Conservation (phyloP, 2,888 invertebrate species). For the Entomobrya multifasciata region DNA sequence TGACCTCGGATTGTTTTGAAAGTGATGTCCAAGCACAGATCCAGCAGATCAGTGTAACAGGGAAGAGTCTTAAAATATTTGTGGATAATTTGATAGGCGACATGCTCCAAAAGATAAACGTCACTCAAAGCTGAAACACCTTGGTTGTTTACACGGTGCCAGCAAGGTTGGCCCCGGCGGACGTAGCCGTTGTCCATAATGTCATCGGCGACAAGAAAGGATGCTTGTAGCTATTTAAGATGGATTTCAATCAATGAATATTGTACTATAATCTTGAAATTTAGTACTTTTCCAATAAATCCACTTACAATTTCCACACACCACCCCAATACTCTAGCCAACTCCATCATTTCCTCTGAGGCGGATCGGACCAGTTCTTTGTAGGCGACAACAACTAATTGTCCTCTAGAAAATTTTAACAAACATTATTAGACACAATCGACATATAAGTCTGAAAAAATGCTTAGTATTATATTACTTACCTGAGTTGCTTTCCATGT, state of each 20-base stretch:
- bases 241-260: not conserved
- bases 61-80: constrained; percentile 88
- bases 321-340: constrained; percentile 95
- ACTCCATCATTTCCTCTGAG: constrained; percentile 88
- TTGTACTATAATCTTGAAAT: not conserved
- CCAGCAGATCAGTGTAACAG: constrained; percentile 89
- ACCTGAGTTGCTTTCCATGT: constrained; percentile 91
- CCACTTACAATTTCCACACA: constrained; percentile 94
- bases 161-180: constrained; percentile 94
- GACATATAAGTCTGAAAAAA: too few relatives aligned
- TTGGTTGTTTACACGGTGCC: constrained; percentile 86
- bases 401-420: constrained; percentile 81
- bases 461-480: not conserved
- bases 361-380: constrained; percentile 86
- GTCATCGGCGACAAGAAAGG: constrained; percentile 93
- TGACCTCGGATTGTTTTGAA: constrained; percentile 91
- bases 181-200: constrained; percentile 93
- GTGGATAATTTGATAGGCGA: constrained; percentile 89
- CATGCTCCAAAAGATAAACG: constrained; percentile 89
- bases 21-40: constrained; percentile 90
- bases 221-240: constrained; percentile 89
- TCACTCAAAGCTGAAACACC: constrained; percentile 93
- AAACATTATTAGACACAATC: not conserved
- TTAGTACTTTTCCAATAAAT: too few relatives aligned
- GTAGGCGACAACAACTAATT: constrained; percentile 88